Evolutionary conservation across 2,113 vertebrate genomes (phyloP), one percentile per base, ranked within the genome.

Genomic region (Chitala chitala): DNA sequence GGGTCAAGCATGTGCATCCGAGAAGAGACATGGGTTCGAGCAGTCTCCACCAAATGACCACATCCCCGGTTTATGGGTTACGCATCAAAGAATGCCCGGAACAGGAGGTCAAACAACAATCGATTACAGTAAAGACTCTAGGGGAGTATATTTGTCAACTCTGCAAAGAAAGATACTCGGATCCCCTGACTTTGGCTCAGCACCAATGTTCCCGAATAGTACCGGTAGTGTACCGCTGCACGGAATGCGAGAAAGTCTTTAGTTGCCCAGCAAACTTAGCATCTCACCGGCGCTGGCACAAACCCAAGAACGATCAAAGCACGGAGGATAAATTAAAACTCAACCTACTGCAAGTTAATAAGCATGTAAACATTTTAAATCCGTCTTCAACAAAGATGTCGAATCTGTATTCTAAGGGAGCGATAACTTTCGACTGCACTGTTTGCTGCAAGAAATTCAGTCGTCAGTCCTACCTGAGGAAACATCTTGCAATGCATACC

Each of bases 221-320:
- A 9, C 75, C 82, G 12, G 80, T 87, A 7, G 83, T 84, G 63
- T 87, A 86, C 56, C 82, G 80, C 9, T 86, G 84, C 73, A 66
- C 78, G 1, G 83, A 86, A 20, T 87, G 86, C 46, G 79, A 78
- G 72, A 87, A 87, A 72, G 76, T 79, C 3, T 87, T 86, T 73
- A 82, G 83, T 71, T 87, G 86, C 50, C 82, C 81, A 0, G 86
- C 86, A 6, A 87, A 87, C 74, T 68, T 87, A 74, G 86, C 86
- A 4, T 87, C 86, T 2, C 86, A 87, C 56, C 76, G 81, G 26
- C 83, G 86, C 46, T 87, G 86, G 86, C 86, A 87, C 79, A 85
- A 83, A 10, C 84, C 86, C 2, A 75, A 69, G n/a, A 65, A 58
- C 31, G 24, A 59, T 12, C 74, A 29, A 46, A 10, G 10, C 17